These are phyloP conservation scores for Platichthys flesus DNA, from an alignment of 2,113 vertebrate genomes.

Conservation along the genomic window DNA sequence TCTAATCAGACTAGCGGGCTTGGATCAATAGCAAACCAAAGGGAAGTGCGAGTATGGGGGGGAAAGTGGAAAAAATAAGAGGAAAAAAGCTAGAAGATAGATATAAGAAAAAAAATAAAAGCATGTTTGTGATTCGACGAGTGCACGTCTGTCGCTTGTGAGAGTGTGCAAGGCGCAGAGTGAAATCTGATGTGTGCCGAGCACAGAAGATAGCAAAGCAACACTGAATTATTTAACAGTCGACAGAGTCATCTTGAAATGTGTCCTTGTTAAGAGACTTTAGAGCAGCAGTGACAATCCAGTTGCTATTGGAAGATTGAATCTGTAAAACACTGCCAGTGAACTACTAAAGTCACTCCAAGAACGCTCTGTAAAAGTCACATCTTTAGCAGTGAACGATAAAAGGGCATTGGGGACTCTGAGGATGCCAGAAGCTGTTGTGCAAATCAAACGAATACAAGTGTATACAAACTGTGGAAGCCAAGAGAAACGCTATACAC, in stretches of 20 bases:
- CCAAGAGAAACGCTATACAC: background rate
- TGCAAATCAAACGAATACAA: slow-evolving; percentile 7
- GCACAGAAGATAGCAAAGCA: slow-evolving; percentile 46
- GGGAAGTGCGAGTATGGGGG: background rate
- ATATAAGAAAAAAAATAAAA: background rate
- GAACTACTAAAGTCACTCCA: slow-evolving; percentile 30
- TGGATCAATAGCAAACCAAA: slow-evolving; percentile 47
- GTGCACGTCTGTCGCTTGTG: slow-evolving; percentile 23
- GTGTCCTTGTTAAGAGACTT: slow-evolving; percentile 56
- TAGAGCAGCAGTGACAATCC: slow-evolving; percentile 42
- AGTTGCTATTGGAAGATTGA: slow-evolving; percentile 32
- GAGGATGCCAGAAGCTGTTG: background rate
- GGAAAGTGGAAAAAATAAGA: background rate
- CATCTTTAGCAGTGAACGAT: slow-evolving; percentile 1
- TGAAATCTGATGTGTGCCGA: slow-evolving; percentile 24
- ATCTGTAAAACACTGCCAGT: slow-evolving; percentile 26
- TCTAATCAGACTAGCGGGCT: slow-evolving; percentile 54
- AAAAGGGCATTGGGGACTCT: background rate
- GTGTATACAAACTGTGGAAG: background rate
- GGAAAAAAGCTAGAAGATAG: background rate
- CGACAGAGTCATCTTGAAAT: slow-evolving; percentile 46
- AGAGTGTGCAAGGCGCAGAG: slow-evolving; percentile 12
- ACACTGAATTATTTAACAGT: slow-evolving; percentile 69
- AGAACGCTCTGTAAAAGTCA: slow-evolving; percentile 5
- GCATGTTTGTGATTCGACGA: background rate